Percentiles rank a stretch among this genome's conserved stretches.
phyloP scores from a whole-genome alignment of 2,888 invertebrate species.

The Pammene aurita region DNA sequence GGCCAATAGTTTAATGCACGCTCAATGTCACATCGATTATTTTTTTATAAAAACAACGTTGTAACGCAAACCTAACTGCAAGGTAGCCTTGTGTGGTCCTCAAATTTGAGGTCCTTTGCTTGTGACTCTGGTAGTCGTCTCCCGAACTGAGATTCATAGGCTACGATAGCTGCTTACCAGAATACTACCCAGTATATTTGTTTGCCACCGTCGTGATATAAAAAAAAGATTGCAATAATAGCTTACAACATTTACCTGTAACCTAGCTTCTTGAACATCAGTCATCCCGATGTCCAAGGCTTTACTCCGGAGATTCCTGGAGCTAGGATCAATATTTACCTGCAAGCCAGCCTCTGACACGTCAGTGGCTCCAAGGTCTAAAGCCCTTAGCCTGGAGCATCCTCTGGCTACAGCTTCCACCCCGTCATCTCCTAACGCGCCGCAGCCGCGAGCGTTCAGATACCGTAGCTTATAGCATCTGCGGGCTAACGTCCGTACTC shows the following conservation, averaged over 20 bases:
- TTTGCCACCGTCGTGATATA: no score
- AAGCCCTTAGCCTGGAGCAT: conserved; percentile 92
- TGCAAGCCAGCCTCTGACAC: conserved; percentile 94
- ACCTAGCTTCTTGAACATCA: background rate
- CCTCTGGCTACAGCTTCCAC: conserved; percentile 93
- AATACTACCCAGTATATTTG: no score
- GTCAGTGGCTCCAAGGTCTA: conserved; percentile 97
- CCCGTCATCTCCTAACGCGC: conserved; percentile 96
- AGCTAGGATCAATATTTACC: conserved; percentile 72
- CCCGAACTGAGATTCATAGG: no score
- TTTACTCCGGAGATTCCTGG: no score
- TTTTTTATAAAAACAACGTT: no score
- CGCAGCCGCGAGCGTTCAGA: conserved; percentile 95
- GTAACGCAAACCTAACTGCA: no score
- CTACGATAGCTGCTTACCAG: no score
- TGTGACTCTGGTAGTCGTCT: no score
- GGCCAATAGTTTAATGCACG: no score
- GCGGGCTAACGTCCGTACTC: conserved; percentile 92
- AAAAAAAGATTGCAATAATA: no score
- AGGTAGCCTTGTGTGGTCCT: no score
- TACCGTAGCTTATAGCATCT: conserved; percentile 95
- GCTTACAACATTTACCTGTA: background rate
- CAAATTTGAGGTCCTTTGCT: background rate
- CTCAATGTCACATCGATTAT: no score
- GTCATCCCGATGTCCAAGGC: background rate